Evolutionary conservation across 2,113 vertebrate species (phyloP), one percentile per base, ranked within the genome.

Genomic region (Acanthisitta chloris): DNA sequence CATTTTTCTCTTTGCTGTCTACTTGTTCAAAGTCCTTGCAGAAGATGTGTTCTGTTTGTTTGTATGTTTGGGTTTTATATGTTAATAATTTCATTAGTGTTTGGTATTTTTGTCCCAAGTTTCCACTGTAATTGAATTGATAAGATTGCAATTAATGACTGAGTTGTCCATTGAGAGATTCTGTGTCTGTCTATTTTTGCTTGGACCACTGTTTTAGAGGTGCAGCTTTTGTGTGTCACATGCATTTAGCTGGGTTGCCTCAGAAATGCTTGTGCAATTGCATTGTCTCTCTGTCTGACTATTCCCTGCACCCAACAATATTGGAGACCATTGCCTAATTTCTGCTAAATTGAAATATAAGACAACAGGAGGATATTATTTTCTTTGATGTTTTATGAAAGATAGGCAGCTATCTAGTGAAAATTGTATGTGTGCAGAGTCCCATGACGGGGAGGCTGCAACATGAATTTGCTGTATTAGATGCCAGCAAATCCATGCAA

Each of bases 171-270:
- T 17, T 77, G 52, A 82, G 66, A 72, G 45, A 57, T 73, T 82
- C 23, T 70, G 62, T 92, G 62, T 14, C 92, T 90, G 42, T 70
- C 45, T 82, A 29, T 88, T 94, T 80, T 93, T 94, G 67, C 70
- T 94, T 94, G 79, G 83, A 93, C 72, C 65, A 71, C 76, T 86
- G 76, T 93, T 90, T 36, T 74, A 83, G 64, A 95, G 82, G 71
- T 74, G 51, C n/a, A 77, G 19, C 24, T 88, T 76, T 88, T 74
- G 55, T 90, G 40, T 88, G 46, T 86, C 58, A 29, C 33, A 4
- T 76, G 31, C 28, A 25, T 91, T 91, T 66, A 51, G 61, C 51
- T 82, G 85, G 17, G 18, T 85, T 85, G 92, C n/a, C 45, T 61
- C 43, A 82, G 66, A 34, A 92, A 29, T 45, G 25, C 45, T 64